Evolutionary conservation across 2,113 vertebrate species (phyloP).

Genomic region (Macaca fascicularis): DNA sequence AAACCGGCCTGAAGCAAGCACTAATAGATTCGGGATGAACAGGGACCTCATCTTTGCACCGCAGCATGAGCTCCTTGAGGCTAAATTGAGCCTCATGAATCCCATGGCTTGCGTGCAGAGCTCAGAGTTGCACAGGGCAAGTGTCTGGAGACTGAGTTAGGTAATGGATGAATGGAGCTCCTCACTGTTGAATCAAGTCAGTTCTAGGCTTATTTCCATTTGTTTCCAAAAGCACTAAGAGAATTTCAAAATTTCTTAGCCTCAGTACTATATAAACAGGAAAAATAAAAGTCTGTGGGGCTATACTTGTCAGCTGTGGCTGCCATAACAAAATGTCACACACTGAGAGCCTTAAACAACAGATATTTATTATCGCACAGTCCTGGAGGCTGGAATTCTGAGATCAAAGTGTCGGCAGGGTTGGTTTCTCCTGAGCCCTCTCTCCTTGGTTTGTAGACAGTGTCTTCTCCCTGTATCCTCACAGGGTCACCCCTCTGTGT

Average conservation of each 20-base stretch:
- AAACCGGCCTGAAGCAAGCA: background rate
- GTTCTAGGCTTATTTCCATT: background rate
- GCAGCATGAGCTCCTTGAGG: background rate
- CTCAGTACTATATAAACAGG: background rate
- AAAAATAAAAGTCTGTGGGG: background rate
- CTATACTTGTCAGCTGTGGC: background rate
- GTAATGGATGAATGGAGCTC: accelerated
- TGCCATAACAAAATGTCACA: too few relatives aligned
- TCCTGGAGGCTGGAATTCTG: background rate
- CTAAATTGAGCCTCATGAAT: background rate
- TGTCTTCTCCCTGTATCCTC: background rate
- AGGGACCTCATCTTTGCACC: background rate
- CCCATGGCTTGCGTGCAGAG: background rate
- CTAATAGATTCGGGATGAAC: too few relatives aligned
- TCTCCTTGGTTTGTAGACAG: background rate
- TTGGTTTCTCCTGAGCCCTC: background rate
- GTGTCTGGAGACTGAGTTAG: background rate
- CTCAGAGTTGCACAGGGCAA: too few relatives aligned
- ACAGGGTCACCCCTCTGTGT: too few relatives aligned
- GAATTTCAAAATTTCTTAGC: background rate
- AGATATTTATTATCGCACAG: background rate
- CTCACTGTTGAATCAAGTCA: too few relatives aligned
- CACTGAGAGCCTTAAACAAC: background rate
- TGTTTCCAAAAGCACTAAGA: background rate
- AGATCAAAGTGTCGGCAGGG: background rate